Base-by-base conservation (phyloP, 2,888 invertebrate species). In the Zeuzera pyrina region DNA sequence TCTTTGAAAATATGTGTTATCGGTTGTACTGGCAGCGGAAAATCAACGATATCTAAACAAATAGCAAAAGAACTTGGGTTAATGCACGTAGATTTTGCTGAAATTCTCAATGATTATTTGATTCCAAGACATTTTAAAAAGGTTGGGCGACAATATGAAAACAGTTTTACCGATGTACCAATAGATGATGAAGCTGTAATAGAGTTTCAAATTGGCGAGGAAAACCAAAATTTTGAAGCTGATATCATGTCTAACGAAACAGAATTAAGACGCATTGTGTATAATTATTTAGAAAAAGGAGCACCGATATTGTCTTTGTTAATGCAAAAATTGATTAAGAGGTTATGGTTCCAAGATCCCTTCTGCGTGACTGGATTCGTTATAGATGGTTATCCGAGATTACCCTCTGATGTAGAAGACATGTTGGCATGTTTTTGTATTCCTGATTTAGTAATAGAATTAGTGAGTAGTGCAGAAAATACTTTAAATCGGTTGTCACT, bases 351-450 rank as follows among this genome's bases (percentile, higher is more conserved):
- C 47, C 53, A 79, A 30, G 57, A 77, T 30, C 86, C 88, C 0
- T 84, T 71, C 49, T 60, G 56, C 12, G 47, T 55, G 3, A 64
- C 59, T 11, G 88, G 89, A 3, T 73, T 89, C 51, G 69, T 89
- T 23, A 53, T 90, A 22, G 88, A 89, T 55, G 87, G 86, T 31
- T 89, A 87, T 64, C 90, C 90, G 5, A 85, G 74, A 54, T 57
- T 85, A 35, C 56, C 77, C 3, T 60, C 65, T 29, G 89, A 89
- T 55, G 53, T 86, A 2, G 74, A 86, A 40, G 70, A 79, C 22
- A 86, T 88, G 77, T 36, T 72, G 3, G 48, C 72, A 13, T 60
- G 69, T 43, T 79, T 60, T 49, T 71, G 81, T 19, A 74, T 89
- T 30, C 89, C 90, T 1, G 88, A 89, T 56, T 45, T 87, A 32